These are phyloP conservation scores for Subacronicta megacephala DNA, from an alignment of 2,888 invertebrate species.

Conservation along the genomic window DNA sequence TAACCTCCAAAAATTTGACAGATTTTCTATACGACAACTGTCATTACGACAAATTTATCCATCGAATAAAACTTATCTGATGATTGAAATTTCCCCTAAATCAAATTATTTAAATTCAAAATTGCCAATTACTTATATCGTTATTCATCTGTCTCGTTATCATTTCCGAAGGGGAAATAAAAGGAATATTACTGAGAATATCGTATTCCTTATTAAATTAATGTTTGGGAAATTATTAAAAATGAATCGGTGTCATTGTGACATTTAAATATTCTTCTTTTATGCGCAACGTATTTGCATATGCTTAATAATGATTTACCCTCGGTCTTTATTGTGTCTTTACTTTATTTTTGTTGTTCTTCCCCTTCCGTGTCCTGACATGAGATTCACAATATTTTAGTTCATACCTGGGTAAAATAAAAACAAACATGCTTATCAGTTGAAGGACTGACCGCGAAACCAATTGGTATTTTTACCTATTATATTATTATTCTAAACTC, in stretches of 20 bases:
- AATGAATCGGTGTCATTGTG: slow-evolving; percentile 25
- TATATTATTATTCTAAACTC: too few species aligned
- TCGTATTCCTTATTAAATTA: slow-evolving; percentile 32
- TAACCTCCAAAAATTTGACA: too few species aligned
- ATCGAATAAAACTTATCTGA: too few species aligned
- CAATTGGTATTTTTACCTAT: too few species aligned
- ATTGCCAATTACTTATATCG: slow-evolving; percentile 23
- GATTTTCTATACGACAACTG: too few species aligned
- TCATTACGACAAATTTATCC: too few species aligned
- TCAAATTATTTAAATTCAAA: slow-evolving; percentile 28
- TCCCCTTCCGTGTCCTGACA: too few species aligned
- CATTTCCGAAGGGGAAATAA: slow-evolving; percentile 30
- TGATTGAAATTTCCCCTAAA: too few species aligned
- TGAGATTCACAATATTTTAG: too few species aligned
- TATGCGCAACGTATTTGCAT: slow-evolving; percentile 1
- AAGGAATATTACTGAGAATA: slow-evolving; percentile 22
- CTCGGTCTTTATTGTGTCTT: not conserved
- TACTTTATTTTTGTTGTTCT: not conserved
- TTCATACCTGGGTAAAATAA: too few species aligned
- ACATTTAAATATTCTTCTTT: slow-evolving; percentile 26
- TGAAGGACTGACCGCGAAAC: too few species aligned
- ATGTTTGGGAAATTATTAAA: slow-evolving; percentile 33
- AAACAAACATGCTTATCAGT: too few species aligned
- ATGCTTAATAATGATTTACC: not conserved
- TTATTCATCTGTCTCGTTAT: slow-evolving; percentile 22